These are phyloP conservation scores for Crambe crambe DNA, from an alignment of 37 sponge, comb jelly and placozoan species.

Conservation along the genomic window DNA sequence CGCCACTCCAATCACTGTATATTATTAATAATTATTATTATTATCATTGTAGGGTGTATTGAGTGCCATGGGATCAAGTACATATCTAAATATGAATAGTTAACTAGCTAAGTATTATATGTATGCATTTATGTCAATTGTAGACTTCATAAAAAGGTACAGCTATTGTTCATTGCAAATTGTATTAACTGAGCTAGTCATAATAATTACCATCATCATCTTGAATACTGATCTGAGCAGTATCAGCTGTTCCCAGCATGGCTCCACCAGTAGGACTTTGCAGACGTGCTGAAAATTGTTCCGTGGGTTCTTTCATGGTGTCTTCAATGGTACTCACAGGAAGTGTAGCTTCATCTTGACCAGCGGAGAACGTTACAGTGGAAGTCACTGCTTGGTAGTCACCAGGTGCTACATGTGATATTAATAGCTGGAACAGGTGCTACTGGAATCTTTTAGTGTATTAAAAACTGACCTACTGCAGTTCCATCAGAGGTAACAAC, in stretches of 20 bases:
- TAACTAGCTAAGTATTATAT: too few species aligned
- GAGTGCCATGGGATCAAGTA: too few species aligned
- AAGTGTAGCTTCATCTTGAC: neutral
- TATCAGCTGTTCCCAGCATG: neutral
- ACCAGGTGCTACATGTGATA: slow-evolving; percentile 11
- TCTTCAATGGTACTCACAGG: slow-evolving; percentile 31
- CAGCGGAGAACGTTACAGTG: slow-evolving; percentile 18
- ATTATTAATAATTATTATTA: neutral
- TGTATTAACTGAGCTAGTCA: neutral
- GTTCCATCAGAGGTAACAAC: slow-evolving; percentile 11
- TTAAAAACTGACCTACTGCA: slow-evolving; percentile 15
- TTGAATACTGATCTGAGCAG: slow-evolving; percentile 20
- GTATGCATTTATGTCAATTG: too few species aligned
- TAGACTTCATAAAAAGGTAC: too few species aligned
- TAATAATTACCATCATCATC: slow-evolving; percentile 48
- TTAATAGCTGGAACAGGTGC: too few species aligned
- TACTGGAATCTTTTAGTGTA: neutral
- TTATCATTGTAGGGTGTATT: neutral
- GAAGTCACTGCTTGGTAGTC: slow-evolving; percentile 21
- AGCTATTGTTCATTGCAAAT: neutral
- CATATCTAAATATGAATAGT: too few species aligned
- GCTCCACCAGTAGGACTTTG: neutral
- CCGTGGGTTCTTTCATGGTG: slow-evolving; percentile 13
- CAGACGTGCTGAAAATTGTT: slow-evolving; percentile 35
- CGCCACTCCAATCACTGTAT: neutral